Base-by-base conservation (phyloP, 2,797 vertebrate species). In the Benthosema pterotum region DNA sequence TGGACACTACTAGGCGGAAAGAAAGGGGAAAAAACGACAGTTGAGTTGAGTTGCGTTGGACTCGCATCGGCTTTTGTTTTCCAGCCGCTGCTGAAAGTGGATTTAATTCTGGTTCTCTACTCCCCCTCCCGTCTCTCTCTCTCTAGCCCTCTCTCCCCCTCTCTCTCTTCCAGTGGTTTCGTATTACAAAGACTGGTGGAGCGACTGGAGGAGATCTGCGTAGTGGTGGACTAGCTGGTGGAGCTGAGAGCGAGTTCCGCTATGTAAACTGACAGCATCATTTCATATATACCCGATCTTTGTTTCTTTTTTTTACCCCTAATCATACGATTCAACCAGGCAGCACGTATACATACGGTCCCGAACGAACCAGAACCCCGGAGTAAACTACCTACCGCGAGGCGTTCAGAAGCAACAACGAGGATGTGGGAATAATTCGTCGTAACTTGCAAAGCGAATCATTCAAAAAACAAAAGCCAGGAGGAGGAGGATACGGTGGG, bases 241-340 rank as follows among this genome's bases (percentile, higher is more conserved):
- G 57, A 78, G 49, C 49, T 64, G 61, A 57, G 83, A 89, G 78
- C 75, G 87, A 89, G 91, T 84, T 87, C 73, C 79, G 83, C 86
- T 80, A 81, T 88, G 84, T 82, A 83, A 79, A 89, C 73, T 89
- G 89, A 92, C 89, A 89, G 89, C 89, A 87, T 91, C 91, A 75
- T 78, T 83, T 87, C 83, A 80, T 87, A 80, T 87, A 75, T 69
- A 65, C 82, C 42, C n/a, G n/a, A n/a, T n/a, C n/a, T n/a, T n/a
- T n/a, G n/a, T n/a, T n/a, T n/a, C n/a, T n/a, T n/a, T n/a, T n/a
- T n/a, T n/a, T n/a, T n/a, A n/a, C n/a, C n/a, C n/a, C n/a, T n/a
- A n/a, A n/a, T 65, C n/a, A 18, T 48, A 32, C 1, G 8, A 38
- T 38, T 38, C 32, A 38, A 38, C 32, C 32, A 38, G n/a, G n/a